Conservation (phyloP, 2,888 invertebrate species). For the Platycnemis pennipes region DNA sequence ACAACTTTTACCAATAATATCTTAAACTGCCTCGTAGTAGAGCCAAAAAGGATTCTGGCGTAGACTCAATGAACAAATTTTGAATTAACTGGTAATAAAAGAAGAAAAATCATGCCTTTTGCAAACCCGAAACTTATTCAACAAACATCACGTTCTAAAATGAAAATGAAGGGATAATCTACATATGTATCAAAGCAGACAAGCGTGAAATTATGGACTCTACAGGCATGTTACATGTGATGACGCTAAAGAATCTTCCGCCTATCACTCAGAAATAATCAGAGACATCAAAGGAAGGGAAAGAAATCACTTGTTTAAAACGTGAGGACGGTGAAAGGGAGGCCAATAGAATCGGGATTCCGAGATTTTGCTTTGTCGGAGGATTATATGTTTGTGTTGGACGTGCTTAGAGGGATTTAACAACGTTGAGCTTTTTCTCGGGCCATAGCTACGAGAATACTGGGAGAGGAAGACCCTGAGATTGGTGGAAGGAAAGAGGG, state of each 20-base stretch:
- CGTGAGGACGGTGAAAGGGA: not conserved
- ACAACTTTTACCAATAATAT: too few relatives aligned
- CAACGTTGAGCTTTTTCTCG: not conserved
- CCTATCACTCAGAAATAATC: not conserved
- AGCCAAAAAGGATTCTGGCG: too few relatives aligned
- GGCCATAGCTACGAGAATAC: not conserved
- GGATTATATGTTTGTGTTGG: not conserved
- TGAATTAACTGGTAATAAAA: too few relatives aligned
- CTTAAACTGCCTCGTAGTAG: too few relatives aligned
- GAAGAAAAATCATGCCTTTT: too few relatives aligned
- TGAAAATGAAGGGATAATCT: not conserved
- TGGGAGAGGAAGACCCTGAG: not conserved
- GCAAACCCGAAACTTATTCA: too few relatives aligned
- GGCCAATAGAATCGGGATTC: not conserved
- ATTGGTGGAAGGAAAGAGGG: not conserved
- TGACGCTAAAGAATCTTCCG: not conserved
- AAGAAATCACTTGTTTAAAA: not conserved
- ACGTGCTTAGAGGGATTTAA: not conserved
- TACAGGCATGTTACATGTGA: not conserved
- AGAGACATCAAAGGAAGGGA: not conserved
- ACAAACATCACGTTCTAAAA: too few relatives aligned
- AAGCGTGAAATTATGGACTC: not conserved
- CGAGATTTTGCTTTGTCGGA: not conserved
- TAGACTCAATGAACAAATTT: too few relatives aligned
- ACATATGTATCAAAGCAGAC: not conserved